These are phyloP conservation scores for Balaeniceps rex DNA, from an alignment of 2,113 vertebrate species.

Conservation along the genomic window DNA sequence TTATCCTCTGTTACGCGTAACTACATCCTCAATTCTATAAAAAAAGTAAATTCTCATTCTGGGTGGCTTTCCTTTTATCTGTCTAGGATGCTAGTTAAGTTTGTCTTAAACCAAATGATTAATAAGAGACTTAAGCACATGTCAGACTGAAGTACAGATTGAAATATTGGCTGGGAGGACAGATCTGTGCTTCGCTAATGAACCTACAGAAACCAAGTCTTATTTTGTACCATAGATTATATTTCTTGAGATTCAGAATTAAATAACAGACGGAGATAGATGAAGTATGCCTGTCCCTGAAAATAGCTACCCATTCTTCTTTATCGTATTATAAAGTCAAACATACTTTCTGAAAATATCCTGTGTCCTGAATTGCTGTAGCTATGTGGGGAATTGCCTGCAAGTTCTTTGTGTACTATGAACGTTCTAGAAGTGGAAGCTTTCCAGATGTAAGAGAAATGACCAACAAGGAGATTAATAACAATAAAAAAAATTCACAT, in stretches of 20 bases:
- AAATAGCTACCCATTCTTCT: constrained; percentile 49
- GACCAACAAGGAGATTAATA: neutral
- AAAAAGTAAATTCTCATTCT: neutral
- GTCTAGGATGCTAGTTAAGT: neutral
- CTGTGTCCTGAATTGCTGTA: neutral
- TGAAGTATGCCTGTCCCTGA: constrained; percentile 15
- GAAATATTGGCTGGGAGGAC: neutral
- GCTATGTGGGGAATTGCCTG: neutral
- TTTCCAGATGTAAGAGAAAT: neutral
- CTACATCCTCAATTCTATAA: neutral
- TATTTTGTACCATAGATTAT: neutral
- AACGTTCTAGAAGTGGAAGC: neutral
- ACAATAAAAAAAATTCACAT: neutral
- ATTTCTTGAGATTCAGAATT: constrained; percentile 26
- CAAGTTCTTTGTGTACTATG: neutral
- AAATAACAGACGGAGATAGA: neutral
- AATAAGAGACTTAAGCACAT: neutral
- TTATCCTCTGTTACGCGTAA: neutral
- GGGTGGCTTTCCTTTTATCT: neutral
- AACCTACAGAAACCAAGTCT: constrained; percentile 18
- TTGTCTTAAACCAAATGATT: constrained; percentile 1
- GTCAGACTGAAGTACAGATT: neutral
- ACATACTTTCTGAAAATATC: neutral
- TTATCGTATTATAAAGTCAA: constrained; percentile 11
- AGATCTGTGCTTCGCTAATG: neutral